Conservation (phyloP, 2,113 vertebrate genomes). For the Rhagologus leucostigma region DNA sequence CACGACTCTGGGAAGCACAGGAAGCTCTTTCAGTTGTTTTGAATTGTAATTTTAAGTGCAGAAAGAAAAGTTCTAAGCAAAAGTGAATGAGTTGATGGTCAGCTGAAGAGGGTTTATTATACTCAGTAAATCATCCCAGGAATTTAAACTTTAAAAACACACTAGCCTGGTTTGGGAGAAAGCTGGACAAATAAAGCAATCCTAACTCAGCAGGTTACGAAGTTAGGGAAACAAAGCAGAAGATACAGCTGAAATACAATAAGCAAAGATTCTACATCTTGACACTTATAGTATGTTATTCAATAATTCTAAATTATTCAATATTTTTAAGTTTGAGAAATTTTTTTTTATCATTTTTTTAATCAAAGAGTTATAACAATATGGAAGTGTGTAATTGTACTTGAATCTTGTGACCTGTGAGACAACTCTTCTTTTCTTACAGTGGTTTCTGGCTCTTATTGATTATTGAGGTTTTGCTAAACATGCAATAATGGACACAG, state of each 20-base stretch:
- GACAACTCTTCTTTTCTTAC: neutral
- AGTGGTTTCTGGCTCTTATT: neutral
- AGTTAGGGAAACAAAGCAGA: neutral
- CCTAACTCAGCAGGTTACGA: neutral
- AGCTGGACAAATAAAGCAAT: neutral
- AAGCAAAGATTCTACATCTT: neutral
- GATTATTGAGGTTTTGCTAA: neutral
- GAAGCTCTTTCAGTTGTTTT: neutral
- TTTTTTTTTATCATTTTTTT: too few species aligned
- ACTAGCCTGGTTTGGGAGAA: neutral
- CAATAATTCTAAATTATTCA: neutral
- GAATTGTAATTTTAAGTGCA: neutral
- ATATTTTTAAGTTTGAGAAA: neutral
- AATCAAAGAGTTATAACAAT: neutral
- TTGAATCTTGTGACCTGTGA: neutral
- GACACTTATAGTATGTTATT: neutral
- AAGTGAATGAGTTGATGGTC: neutral
- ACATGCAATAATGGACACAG: neutral
- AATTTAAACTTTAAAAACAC: neutral
- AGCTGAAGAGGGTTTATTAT: neutral
- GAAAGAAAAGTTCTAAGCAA: neutral
- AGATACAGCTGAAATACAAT: neutral
- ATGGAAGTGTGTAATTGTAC: neutral
- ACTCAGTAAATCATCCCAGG: neutral
- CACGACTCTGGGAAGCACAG: neutral